Conservation (phyloP, 37 sponge, comb jelly and placozoan genomes). For the Lycopodina hypogea region DNA sequence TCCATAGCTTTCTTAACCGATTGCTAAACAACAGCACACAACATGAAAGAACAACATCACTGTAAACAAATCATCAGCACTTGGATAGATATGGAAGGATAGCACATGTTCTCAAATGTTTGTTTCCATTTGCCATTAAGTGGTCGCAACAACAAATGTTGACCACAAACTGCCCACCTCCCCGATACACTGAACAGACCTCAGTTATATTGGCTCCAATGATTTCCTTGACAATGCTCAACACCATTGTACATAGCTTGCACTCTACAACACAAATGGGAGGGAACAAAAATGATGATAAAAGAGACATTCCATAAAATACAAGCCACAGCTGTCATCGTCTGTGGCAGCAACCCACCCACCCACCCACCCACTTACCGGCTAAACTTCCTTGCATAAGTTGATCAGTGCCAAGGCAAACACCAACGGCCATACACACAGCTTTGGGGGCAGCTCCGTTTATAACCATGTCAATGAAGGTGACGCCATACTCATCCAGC, state of each 20-base stretch:
- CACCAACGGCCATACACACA: slow-evolving; percentile 12
- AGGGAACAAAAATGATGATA: too few species aligned
- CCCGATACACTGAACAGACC: too few species aligned
- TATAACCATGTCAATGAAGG: slow-evolving; percentile 20
- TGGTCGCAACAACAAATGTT: too few species aligned
- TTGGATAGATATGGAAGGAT: too few species aligned
- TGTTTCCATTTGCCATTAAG: too few species aligned
- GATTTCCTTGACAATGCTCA: neutral
- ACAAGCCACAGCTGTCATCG: too few species aligned
- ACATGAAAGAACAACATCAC: too few species aligned
- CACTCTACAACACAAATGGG: neutral
- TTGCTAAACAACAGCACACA: neutral
- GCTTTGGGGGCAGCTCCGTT: slow-evolving; percentile 11
- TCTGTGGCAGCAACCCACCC: neutral
- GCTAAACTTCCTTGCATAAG: neutral
- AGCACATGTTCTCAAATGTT: too few species aligned
- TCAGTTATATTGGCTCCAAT: neutral
- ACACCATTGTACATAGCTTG: slow-evolving; percentile 2
- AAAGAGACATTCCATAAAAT: neutral
- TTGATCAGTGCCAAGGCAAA: neutral
- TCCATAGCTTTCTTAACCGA: slow-evolving; percentile 6
- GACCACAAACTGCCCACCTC: too few species aligned
- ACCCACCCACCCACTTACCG: neutral
- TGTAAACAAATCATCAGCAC: too few species aligned
- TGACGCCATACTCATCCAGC: slow-evolving; percentile 23